Percentiles rank a stretch among this genome's conserved stretches.
Conservation (phyloP, 2,797 vertebrate genomes). For the Apodemus agrarius region DNA sequence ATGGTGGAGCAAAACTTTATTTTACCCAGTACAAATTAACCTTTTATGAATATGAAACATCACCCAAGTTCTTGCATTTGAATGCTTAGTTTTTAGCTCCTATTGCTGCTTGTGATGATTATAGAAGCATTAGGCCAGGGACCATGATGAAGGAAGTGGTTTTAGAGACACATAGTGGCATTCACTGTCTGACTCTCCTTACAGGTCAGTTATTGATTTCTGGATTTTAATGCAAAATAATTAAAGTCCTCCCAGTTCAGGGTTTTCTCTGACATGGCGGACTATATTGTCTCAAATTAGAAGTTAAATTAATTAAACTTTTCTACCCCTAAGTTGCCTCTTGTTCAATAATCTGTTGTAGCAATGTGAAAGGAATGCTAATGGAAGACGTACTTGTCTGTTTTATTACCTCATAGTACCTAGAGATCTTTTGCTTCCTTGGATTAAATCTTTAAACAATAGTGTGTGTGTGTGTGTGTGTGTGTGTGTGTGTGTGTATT, state of each 20-base stretch:
- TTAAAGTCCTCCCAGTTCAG: too few relatives aligned
- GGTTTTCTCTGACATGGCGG: not conserved
- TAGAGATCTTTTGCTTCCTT: not conserved
- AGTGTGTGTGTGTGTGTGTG: not conserved
- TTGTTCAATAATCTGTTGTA: not conserved
- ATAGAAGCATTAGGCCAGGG: not conserved
- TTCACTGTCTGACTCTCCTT: not conserved
- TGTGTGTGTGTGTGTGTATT: not conserved
- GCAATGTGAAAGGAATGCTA: not conserved
- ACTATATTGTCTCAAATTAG: not conserved
- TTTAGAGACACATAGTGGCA: not conserved
- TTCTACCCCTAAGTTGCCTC: not conserved
- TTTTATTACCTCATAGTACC: not conserved
- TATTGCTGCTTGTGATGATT: not conserved
- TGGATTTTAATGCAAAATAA: not conserved
- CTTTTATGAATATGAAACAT: not conserved
- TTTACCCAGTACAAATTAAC: not conserved
- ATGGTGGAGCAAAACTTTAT: rapidly evolving
- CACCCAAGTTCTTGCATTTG: not conserved
- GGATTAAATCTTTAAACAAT: not conserved
- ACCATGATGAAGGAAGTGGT: not conserved
- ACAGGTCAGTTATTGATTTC: not conserved
- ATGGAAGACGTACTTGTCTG: not conserved
- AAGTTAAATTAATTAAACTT: not conserved
- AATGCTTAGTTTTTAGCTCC: too few relatives aligned